A percentile compares a stretch with the other conserved stretches of the same genome.
These are phyloP conservation scores for Lasaia peninsularis DNA, from an alignment of 1,140 invertebrate species.

Conservation along the genomic window DNA sequence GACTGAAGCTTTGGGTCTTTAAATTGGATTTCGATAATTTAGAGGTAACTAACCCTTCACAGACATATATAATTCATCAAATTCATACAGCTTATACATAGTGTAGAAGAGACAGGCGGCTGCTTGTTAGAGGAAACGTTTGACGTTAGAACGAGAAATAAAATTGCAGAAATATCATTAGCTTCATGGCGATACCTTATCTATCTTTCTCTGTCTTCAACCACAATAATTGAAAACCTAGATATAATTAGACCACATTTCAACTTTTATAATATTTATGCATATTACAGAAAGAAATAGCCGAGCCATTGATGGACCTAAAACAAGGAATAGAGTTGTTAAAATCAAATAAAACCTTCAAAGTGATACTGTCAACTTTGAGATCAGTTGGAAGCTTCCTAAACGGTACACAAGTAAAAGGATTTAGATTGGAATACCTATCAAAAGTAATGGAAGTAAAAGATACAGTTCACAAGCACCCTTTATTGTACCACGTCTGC, in stretches of 20 bases:
- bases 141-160: too few relatives aligned
- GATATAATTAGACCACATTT: too few relatives aligned
- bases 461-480: conserved; percentile 99
- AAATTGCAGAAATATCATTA: too few relatives aligned
- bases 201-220: too few relatives aligned
- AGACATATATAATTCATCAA: too few relatives aligned
- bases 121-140: too few relatives aligned
- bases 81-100: too few relatives aligned
- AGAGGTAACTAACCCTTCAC: too few relatives aligned
- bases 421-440: conserved; percentile 98
- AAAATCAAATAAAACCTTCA: conserved; percentile 95
- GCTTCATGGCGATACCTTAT: too few relatives aligned
- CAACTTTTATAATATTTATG: too few relatives aligned
- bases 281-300: conserved; percentile 90
- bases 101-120: too few relatives aligned
- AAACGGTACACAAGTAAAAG: conserved; percentile 96
- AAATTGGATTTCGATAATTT: conserved; percentile 98
- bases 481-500: conserved; percentile 97
- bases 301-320: conserved; percentile 98
- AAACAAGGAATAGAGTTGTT: conserved; percentile 97
- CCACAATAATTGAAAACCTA: too few relatives aligned
- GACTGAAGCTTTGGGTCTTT: conserved; percentile 98
- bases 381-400: conserved; percentile 98
- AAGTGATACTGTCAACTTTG: conserved; percentile 94
- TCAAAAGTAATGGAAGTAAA: conserved; percentile 99